Evolutionary conservation across 2,888 invertebrate species (phyloP).

Genomic region (Eupithecia insigniata): DNA sequence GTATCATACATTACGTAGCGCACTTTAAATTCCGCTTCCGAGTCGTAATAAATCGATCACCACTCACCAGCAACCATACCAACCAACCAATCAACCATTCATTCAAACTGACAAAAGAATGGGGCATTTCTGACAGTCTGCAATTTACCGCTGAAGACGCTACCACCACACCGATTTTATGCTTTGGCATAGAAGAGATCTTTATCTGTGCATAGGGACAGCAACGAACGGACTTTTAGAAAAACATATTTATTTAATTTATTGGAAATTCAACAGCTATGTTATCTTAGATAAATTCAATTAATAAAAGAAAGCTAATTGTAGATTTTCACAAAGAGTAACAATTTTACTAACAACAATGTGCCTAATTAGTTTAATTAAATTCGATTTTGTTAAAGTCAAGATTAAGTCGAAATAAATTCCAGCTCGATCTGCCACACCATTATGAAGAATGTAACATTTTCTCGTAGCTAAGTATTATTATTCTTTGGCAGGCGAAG

Average conservation of each 20-base stretch:
- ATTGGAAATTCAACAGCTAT: too few species aligned
- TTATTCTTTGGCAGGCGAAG: slow-evolving; percentile 37
- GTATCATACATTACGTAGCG: background rate
- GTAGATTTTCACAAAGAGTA: too few species aligned
- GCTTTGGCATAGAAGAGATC: too few species aligned
- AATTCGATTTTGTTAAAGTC: background rate
- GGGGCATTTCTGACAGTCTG: slow-evolving; percentile 29
- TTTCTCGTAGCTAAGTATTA: background rate
- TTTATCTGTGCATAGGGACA: too few species aligned
- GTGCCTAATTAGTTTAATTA: too few species aligned
- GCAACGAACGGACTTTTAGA: too few species aligned
- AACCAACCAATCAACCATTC: background rate
- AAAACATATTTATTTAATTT: too few species aligned
- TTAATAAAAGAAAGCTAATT: too few species aligned
- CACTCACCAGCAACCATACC: background rate
- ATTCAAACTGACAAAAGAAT: slow-evolving; percentile 45
- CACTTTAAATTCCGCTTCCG: slow-evolving; percentile 27
- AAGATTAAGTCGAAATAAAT: background rate
- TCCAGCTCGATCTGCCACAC: background rate
- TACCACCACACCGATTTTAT: too few species aligned
- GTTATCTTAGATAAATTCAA: too few species aligned
- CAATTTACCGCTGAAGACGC: background rate
- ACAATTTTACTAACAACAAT: too few species aligned
- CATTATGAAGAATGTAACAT: background rate
- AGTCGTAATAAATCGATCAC: slow-evolving; percentile 3